Conservation (phyloP, 2,888 invertebrate species). For the Tenthredo distinguenda region DNA sequence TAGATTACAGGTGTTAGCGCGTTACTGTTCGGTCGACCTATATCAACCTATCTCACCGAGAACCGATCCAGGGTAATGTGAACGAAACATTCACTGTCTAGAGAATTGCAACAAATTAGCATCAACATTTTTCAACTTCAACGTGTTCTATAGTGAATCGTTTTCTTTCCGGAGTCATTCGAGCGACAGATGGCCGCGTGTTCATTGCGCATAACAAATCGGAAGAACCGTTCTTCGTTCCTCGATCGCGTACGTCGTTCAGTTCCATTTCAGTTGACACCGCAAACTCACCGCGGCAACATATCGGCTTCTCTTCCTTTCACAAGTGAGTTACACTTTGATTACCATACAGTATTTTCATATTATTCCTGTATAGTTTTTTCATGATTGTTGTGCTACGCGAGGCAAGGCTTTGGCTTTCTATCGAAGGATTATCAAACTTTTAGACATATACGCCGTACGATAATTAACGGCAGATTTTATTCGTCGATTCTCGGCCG, state of each 20-base stretch:
- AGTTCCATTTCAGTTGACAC: conserved; percentile 48
- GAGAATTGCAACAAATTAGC: not conserved
- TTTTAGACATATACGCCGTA: not conserved
- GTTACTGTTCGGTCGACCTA: conserved; percentile 8
- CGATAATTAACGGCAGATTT: not conserved
- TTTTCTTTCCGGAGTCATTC: not conserved
- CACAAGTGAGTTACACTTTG: not conserved
- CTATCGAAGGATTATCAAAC: not conserved
- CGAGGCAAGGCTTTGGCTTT: not conserved
- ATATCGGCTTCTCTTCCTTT: conserved; percentile 22
- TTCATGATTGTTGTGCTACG: not conserved
- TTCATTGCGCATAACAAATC: not conserved
- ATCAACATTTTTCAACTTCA: not conserved
- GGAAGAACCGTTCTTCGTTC: conserved; percentile 45
- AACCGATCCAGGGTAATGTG: not conserved
- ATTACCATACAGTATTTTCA: not conserved
- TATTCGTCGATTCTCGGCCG: not conserved
- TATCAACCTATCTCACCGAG: not conserved
- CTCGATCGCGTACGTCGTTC: conserved; percentile 29
- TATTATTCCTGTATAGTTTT: not conserved
- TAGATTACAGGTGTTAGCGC: conserved; percentile 11
- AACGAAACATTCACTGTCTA: not conserved
- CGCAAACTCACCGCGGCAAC: conserved; percentile 42
- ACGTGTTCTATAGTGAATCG: not conserved
- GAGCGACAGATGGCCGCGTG: conserved; percentile 15